Evolutionary conservation across 1,140 invertebrate genomes (phyloP).

Genomic region (Epicauta chinensis): DNA sequence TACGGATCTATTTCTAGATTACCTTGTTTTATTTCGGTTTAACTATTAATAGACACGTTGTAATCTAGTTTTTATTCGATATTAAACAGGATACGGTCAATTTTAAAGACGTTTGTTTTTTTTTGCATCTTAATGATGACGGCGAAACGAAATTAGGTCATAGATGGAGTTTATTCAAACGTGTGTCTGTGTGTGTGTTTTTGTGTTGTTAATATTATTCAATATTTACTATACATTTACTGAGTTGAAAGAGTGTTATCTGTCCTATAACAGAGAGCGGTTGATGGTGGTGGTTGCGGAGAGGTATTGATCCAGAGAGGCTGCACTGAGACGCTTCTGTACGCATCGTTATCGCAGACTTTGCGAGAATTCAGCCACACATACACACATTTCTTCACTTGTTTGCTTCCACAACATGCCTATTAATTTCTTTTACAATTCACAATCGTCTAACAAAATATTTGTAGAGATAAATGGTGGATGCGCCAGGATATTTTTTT

Average conservation of each 20-base stretch:
- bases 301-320: slow-evolving; percentile 23
- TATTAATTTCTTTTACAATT: too few species aligned
- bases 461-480: too few species aligned
- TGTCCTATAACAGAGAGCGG: background rate
- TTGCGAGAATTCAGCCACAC: slow-evolving; percentile 14
- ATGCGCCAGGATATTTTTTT: too few species aligned
- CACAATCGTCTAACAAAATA: too few species aligned
- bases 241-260: slow-evolving; percentile 11
- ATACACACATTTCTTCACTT: slow-evolving; percentile 13
- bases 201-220: background rate
- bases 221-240: slow-evolving; percentile 13
- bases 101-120: too few species aligned
- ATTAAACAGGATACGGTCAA: slow-evolving; percentile 13
- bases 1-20: slow-evolving; percentile 9
- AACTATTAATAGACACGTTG: slow-evolving; percentile 13
- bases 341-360: slow-evolving; percentile 21
- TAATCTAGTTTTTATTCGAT: slow-evolving; percentile 15
- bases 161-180: too few species aligned
- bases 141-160: too few species aligned
- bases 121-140: too few species aligned
- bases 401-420: slow-evolving; percentile 4
- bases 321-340: slow-evolving; percentile 20
- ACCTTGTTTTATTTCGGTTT: slow-evolving; percentile 8
- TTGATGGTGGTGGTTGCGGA: slow-evolving; percentile 9
- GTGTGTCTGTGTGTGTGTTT: too few species aligned